phyloP scores from a whole-genome alignment of 2,888 invertebrate genomes.

The Emesis furor region DNA sequence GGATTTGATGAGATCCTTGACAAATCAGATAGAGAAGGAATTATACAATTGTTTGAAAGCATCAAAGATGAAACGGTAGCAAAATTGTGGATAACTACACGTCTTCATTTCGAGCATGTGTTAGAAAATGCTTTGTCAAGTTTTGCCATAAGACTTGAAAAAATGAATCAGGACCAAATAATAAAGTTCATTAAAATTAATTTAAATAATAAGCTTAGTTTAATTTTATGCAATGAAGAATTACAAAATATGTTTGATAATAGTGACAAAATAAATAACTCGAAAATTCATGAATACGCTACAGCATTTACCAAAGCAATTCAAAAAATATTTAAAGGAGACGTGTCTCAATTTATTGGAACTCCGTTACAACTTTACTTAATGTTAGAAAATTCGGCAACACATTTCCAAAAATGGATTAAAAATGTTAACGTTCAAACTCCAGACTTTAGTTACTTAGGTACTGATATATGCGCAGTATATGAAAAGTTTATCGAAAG shows the following conservation, averaged over 20 bases:
- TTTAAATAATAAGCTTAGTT: neutral
- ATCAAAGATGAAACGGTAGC: neutral
- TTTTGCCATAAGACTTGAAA: conserved; percentile 2
- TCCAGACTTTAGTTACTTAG: too few species aligned
- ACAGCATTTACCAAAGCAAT: neutral
- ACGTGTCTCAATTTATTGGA: conserved; percentile 19
- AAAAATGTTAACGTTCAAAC: neutral
- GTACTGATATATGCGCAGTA: too few species aligned
- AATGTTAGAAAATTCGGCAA: conserved; percentile 7
- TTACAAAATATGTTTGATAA: neutral
- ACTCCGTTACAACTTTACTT: conserved; percentile 24
- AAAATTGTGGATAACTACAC: conserved; percentile 5
- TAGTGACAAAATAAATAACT: neutral
- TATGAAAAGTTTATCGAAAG: too few species aligned
- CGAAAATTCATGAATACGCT: neutral
- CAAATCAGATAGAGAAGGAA: neutral
- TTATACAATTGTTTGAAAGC: neutral
- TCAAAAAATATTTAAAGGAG: neutral
- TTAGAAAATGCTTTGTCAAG: neutral
- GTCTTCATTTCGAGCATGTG: neutral
- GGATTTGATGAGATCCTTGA: conserved; percentile 2
- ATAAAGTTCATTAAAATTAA: neutral
- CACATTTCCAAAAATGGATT: neutral
- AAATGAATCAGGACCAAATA: neutral
- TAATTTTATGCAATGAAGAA: neutral